Base-by-base conservation (phyloP, 30 jellyfish, hydroid and myxozoan species). In the Chrysaora quinquecirrha region DNA sequence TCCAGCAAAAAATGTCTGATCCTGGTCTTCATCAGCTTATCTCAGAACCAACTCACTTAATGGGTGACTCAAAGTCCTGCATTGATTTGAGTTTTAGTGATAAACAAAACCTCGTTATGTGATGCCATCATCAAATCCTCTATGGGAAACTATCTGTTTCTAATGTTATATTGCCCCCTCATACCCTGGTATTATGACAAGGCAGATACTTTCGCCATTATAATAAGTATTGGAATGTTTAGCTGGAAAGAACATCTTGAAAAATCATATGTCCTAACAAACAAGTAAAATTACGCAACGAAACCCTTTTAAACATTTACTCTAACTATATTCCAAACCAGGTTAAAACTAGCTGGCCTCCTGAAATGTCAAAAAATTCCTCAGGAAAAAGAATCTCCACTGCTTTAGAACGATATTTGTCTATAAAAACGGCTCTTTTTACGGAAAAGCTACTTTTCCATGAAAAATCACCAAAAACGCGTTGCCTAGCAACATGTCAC, bases 71-170 rank as follows among this genome's bases (percentile, higher is more conserved):
- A n/a, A n/a, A n/a, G n/a, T n/a, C n/a, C n/a, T n/a, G n/a, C n/a
- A 78, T 78, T 63, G 89, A 78, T 66, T 52, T 78, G 58, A 78
- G 60, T 78, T 78, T 78, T 48, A 78, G 78, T 30, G 80, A 78
- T 48, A 79, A 78, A 72, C 79, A 48, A 28, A 78, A 78, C 89
- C 80, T 78, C 80, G 20, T 78, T 34, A 78, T 78, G 82, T 48
- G 28, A 28, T 34, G 74, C 27, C 82, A 70, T 70, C 70, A 30
- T 34, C 66, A 46, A 70, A 33, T 70, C 34, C n/a, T 46, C 23
- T 70, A 34, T 33, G 66, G 82, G 22, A 70, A 70, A 65, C 73
- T 30, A 10, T 70, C 73, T 34, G 74, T 20, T 9, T 70, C 69
- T 9, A 70, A 64, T 28, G 10, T 64, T 16, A 18, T 74, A 34